Base-by-base conservation (phyloP, 2,888 invertebrate genomes). In the Stenodera caucasica region DNA sequence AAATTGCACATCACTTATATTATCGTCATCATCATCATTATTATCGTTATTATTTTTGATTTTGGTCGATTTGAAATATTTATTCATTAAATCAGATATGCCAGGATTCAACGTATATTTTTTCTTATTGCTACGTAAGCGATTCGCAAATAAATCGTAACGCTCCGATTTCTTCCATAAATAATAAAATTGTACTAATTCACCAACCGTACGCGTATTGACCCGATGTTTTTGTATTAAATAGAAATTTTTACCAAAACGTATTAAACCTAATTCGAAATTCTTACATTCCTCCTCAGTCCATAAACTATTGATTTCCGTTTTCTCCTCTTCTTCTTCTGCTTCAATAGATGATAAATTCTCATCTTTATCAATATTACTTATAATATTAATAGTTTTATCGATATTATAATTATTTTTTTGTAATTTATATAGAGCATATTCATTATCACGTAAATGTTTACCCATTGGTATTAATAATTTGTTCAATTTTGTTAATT, bases 171-270 rank as follows among this genome's bases (percentile, higher is more conserved):
- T 63, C 49, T 63, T 63, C 63, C 63, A 63, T 23, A 63, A 52
- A 57, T 63, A 63, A 55, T 63, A 63, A 53, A 63, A 63, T 54
- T 63, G 63, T n/a, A 63, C 63, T 29, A 63, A 57, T 49, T 63
- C 63, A 11, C 55, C 55, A n/a, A 63, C 55, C 9, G 49, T 51
- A 32, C 32, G 52, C 12, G 52, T 52, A 6, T 9, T 30, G 4
- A 53, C 1, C 3, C 54, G 60, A 35, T 57, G 49, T 49, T 55
- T 63, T 18, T 63, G 63, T 23, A 63, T 63, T 2, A 57, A 49
- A 35, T 51, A 60, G 52, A 63, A 63, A 51, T 63, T 63, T 26
- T 63, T 63, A 18, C 63, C 63, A 12, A 57, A 63, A 45, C 35
- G 45, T 21, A 63, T 11, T 1, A 63, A 26, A 14, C 63, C 63